A percentile compares a stretch with the other conserved stretches of the same genome.
Conservation (phyloP, 2,113 vertebrate genomes). For the Phalacrocorax carbo region DNA sequence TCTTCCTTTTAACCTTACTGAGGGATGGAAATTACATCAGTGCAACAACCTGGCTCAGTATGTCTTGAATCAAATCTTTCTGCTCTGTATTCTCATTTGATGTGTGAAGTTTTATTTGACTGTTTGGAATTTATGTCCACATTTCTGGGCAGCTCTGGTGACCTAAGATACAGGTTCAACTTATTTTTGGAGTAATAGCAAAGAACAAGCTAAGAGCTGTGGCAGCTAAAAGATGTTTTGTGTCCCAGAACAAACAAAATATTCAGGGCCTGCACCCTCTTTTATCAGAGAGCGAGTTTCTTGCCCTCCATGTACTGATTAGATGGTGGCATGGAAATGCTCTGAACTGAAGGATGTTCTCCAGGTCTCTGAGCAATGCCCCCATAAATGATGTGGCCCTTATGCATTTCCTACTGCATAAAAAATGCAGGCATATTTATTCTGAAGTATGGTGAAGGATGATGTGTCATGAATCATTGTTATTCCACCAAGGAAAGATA, state of each 20-base stretch:
- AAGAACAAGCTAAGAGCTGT: neutral
- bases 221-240: neutral
- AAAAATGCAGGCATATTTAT: neutral
- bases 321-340: neutral
- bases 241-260: neutral
- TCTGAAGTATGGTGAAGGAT: neutral
- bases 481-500: neutral
- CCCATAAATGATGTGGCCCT: neutral
- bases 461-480: neutral
- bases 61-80: neutral
- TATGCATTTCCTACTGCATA: neutral
- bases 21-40: neutral
- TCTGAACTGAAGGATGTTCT: neutral
- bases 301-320: neutral
- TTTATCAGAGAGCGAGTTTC: neutral
- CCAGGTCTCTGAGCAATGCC: neutral
- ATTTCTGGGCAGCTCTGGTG: neutral
- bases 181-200: neutral
- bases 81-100: neutral
- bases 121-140: neutral
- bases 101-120: neutral
- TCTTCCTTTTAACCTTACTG: neutral
- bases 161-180: neutral
- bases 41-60: neutral
- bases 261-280: neutral